Base-by-base conservation (phyloP, 2,797 vertebrate genomes). In the Peromyscus melanophrys region DNA sequence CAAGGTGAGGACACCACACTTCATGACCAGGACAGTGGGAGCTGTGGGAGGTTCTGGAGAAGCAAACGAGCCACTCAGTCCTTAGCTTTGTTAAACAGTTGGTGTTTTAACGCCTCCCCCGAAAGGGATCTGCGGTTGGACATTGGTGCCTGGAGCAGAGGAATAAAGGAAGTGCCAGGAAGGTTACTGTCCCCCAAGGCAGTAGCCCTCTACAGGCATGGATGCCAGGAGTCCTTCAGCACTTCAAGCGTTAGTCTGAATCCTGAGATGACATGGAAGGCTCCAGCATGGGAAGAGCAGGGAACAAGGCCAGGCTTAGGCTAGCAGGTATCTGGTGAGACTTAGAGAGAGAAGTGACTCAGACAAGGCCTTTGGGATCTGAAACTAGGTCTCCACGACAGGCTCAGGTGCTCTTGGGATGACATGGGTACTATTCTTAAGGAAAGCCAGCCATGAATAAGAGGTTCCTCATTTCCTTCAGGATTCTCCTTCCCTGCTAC, bases 221-320 rank as follows among this genome's bases (percentile, higher is more conserved):
- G 77, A 3, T 3, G 34, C 31, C 46, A 43, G 37, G 1, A 21
- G 14, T 10, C 46, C 34, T 9, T 43, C 31, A 25, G 67, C 8
- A 4, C 76, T 21, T 19, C 6, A 1, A 61, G 31, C 27, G 10
- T 76, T 9, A 43, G 0, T 73, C 49, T 49, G 49, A 12, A 13
- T 5, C 23, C 65, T 2, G 5, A 43, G 57, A 37, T 2, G 21
- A n/a, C 12, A 69, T 1, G 19, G 2, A 19, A 31, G 75, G 27
- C 25, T 1, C 2, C 17, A 1, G 0, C 0, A 0, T 14, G 67
- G 65, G 25, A 55, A 4, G 13, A 40, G 23, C 23, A 57, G 23
- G 67, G 34, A 40, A 49, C n/a, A 57, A 37, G 40, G 46, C 69
- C 37, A 27, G 19, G 52, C 27, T 75, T 75, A 10, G 52, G 17